These are phyloP conservation scores for Drosophila fungiperda DNA, from an alignment of 2,888 invertebrate genomes.

Conservation along the genomic window DNA sequence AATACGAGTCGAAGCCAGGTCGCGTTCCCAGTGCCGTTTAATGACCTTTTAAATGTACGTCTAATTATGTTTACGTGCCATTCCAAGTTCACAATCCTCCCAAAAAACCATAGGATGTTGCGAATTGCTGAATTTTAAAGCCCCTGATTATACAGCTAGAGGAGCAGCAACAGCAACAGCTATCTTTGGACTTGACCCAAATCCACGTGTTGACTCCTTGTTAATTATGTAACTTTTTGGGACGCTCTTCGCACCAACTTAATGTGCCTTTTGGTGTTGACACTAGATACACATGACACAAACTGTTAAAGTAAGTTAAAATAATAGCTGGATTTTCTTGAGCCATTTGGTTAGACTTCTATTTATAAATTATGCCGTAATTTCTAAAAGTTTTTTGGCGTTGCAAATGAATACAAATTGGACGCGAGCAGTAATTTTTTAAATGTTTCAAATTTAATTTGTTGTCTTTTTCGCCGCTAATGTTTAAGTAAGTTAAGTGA, in stretches of 20 bases:
- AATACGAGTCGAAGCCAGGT: conserved; percentile 17
- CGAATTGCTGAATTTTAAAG: conserved; percentile 66
- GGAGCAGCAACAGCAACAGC: neutral
- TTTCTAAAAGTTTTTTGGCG: conserved; percentile 27
- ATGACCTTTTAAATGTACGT: conserved; percentile 79
- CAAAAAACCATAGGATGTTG: conserved; percentile 12
- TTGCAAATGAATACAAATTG: conserved; percentile 27
- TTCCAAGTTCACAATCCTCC: conserved; percentile 50
- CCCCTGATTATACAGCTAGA: conserved; percentile 32
- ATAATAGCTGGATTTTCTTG: conserved; percentile 12
- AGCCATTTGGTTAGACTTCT: neutral
- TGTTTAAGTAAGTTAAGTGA: conserved; percentile 12
- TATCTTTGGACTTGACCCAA: conserved; percentile 42
- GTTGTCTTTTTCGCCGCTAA: neutral
- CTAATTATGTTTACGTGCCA: conserved; percentile 77
- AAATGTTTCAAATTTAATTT: conserved; percentile 12
- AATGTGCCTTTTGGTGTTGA: conserved; percentile 39
- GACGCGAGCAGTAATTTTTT: conserved; percentile 11
- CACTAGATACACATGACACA: conserved; percentile 35
- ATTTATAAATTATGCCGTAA: conserved; percentile 24
- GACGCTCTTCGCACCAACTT: conserved; percentile 43
- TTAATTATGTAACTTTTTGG: conserved; percentile 72
- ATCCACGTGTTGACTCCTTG: conserved; percentile 69
- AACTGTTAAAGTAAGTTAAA: conserved; percentile 50
- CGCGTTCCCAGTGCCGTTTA: conserved; percentile 54